Base-by-base conservation (phyloP, 2,797 vertebrate species). In the Enteromius treurensis region DNA sequence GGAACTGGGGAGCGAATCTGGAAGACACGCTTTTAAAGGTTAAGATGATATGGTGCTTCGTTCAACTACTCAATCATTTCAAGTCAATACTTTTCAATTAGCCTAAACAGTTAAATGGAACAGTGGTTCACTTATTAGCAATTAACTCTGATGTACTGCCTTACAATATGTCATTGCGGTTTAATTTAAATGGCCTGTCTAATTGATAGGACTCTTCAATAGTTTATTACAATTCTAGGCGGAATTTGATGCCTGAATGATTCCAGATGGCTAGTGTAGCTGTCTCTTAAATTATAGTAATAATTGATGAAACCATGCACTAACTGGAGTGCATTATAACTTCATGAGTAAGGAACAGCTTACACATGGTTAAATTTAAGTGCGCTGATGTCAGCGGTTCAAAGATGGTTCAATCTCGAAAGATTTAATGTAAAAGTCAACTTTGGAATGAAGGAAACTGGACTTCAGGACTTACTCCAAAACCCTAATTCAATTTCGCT, bases 31-130 rank as follows among this genome's bases (percentile, higher is more conserved):
- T 26, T 81, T 45, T 45, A 60, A 17, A 65, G 76, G 64, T 80
- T 74, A 29, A 45, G 21, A 37, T 71, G 75, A 29, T n/a, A 23
- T 29, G 23, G 26, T 21, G 1, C 51, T 65, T 15, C 15, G 6
- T 58, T 79, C 76, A 67, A 77, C 29, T 77, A 34, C 74, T 87
- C 73, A 68, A 58, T 86, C 71, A 80, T 64, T 53, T 23, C 26
- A 76, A 85, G 85, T 83, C 73, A 42, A 23, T 84, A 75, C 77
- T 80, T 85, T 85, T 87, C 68, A 86, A 87, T 87, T 86, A 84
- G 76, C 45, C 37, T 83, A 37, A 87, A 86, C 51, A 60, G 60
- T 83, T 82, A 67, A 84, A 82, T 73, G 86, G 84, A 83, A 84
- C 62, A 40, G 69, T 19, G 40, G 82, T 76, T 86, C 86, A 85